Evolutionary conservation across 1,140 invertebrate species (phyloP).

Genomic region (Bombus picipes): DNA sequence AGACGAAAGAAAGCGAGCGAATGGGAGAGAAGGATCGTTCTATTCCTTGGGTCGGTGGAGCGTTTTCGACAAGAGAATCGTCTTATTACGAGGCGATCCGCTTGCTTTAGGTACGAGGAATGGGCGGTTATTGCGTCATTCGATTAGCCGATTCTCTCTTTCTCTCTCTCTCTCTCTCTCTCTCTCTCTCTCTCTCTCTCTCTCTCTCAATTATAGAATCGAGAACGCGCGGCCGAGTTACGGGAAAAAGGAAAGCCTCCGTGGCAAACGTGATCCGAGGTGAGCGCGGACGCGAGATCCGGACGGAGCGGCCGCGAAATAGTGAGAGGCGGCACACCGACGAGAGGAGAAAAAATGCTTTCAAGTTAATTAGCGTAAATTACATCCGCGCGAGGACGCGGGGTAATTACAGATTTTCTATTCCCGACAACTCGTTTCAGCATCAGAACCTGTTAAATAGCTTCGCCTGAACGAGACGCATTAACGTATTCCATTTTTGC

Average conservation of each 20-base stretch:
- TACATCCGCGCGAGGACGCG: slow-evolving; percentile 41
- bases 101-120: slow-evolving; percentile 15
- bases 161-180: not conserved
- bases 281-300: no score
- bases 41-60: not conserved
- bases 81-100: slow-evolving; percentile 34
- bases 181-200: not conserved
- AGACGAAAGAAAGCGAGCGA: no score
- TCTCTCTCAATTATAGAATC: slow-evolving; percentile 7
- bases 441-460: slow-evolving; percentile 34
- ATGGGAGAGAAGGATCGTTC: not conserved
- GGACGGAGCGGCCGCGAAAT: not conserved
- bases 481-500: slow-evolving; percentile 9
- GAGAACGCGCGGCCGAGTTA: not conserved
- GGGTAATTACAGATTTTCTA: slow-evolving; percentile 53
- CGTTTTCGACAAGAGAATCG: not conserved
- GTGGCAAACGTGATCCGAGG: slow-evolving; percentile 4
- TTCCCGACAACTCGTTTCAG: slow-evolving; percentile 47
- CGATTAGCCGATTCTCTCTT: slow-evolving; percentile 8
- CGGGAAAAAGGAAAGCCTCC: not conserved
- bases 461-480: slow-evolving; percentile 43
- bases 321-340: not conserved
- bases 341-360: slow-evolving; percentile 35
- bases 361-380: slow-evolving; percentile 51
- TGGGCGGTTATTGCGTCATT: slow-evolving; percentile 22